These are phyloP conservation scores for Elmis aenea DNA, from an alignment of 2,888 invertebrate genomes.

Conservation along the genomic window DNA sequence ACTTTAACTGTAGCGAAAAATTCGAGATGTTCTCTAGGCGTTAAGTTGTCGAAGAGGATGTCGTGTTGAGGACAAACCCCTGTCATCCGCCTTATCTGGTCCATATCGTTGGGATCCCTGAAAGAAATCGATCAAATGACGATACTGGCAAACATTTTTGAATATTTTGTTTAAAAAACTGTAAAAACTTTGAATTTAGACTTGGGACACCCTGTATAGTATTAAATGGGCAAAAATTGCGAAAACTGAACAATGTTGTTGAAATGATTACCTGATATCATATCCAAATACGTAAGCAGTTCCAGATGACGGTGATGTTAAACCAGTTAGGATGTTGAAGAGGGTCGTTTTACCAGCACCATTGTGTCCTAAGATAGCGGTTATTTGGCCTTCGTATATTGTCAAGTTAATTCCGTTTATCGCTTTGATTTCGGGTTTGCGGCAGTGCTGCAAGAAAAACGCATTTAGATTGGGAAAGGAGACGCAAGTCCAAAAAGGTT, in stretches of 20 bases:
- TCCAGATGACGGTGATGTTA: constrained; percentile 69
- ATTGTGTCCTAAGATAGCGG: constrained; percentile 80
- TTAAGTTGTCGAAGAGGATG: constrained; percentile 73
- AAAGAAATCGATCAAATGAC: constrained; percentile 16
- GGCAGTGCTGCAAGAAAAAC: constrained; percentile 55
- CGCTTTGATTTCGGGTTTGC: constrained; percentile 64
- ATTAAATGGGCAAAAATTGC: too few species aligned
- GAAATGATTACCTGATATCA: constrained; percentile 56
- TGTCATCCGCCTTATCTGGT: constrained; percentile 72
- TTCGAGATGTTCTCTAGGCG: constrained; percentile 73
- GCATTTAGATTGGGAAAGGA: neutral
- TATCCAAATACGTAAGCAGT: constrained; percentile 72
- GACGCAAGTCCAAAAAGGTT: too few species aligned
- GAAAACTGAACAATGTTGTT: constrained; percentile 5
- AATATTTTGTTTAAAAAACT: too few species aligned
- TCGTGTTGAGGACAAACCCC: constrained; percentile 87
- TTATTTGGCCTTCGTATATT: constrained; percentile 82
- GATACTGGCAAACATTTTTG: too few species aligned
- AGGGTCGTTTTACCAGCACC: constrained; percentile 85
- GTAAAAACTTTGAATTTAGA: too few species aligned
- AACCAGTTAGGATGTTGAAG: constrained; percentile 78
- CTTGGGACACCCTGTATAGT: too few species aligned
- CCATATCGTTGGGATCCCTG: constrained; percentile 71
- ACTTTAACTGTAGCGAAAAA: constrained; percentile 81
- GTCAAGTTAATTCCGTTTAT: constrained; percentile 74